Conservation (phyloP, 2,113 vertebrate species). For the Scomber colias region DNA sequence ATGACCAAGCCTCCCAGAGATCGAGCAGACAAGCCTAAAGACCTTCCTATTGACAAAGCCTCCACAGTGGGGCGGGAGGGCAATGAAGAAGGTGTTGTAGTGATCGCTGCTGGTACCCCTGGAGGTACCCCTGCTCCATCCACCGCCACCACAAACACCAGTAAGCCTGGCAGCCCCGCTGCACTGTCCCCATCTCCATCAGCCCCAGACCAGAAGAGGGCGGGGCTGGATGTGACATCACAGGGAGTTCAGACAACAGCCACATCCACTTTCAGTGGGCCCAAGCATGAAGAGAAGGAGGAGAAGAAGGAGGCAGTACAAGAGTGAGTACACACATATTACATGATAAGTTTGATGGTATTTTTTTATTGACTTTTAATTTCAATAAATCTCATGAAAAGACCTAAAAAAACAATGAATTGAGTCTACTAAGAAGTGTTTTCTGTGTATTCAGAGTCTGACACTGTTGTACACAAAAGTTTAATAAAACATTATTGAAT, state of each 20-base stretch:
- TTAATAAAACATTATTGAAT: too few relatives aligned
- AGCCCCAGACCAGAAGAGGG: slow-evolving; percentile 88
- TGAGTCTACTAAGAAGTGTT: too few relatives aligned
- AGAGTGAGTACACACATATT: slow-evolving; percentile 89
- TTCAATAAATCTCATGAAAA: not conserved
- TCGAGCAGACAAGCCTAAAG: slow-evolving; percentile 91
- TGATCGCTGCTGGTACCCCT: slow-evolving; percentile 41
- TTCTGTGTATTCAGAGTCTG: not conserved
- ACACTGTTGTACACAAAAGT: too few relatives aligned
- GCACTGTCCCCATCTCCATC: slow-evolving; percentile 88
- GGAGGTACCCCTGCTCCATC: slow-evolving; percentile 70
- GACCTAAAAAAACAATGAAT: not conserved
- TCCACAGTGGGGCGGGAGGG: slow-evolving; percentile 69
- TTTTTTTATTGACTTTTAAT: not conserved
- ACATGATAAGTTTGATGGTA: not conserved
- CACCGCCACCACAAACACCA: slow-evolving; percentile 83
- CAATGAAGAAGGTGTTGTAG: slow-evolving; percentile 53
- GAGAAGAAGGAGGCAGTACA: slow-evolving; percentile 93
- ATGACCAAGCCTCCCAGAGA: slow-evolving; percentile 91
- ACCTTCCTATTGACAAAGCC: slow-evolving; percentile 90
- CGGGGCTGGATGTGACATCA: slow-evolving; percentile 93
- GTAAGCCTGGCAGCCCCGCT: slow-evolving; percentile 92
- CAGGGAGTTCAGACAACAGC: slow-evolving; percentile 96
- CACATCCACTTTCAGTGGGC: slow-evolving; percentile 87
- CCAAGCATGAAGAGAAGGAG: slow-evolving; percentile 94